phyloP scores from a whole-genome alignment of 2,888 invertebrate species.

The Graphium colonna region DNA sequence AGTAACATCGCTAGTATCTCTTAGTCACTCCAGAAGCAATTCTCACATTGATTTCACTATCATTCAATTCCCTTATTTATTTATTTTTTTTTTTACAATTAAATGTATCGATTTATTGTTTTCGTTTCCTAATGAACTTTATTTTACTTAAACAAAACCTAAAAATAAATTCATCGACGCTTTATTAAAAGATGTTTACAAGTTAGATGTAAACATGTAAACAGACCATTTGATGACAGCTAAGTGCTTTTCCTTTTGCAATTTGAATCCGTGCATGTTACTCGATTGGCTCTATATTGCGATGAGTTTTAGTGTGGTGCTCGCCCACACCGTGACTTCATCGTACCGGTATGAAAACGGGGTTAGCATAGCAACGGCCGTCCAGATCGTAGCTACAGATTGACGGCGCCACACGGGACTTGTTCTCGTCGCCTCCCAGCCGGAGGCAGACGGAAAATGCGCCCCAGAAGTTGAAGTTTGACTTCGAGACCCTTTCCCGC shows the following conservation, averaged over 20 bases:
- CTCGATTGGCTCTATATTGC: not conserved
- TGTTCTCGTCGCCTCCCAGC: constrained; percentile 49
- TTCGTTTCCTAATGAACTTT: not conserved
- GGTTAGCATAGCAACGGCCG: constrained; percentile 62
- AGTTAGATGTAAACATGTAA: not conserved
- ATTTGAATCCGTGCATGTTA: not conserved
- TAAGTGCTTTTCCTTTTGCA: not conserved
- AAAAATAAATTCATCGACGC: too few relatives aligned
- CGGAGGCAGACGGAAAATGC: constrained; percentile 43
- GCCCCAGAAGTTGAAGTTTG: constrained; percentile 27
- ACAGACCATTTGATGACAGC: not conserved
- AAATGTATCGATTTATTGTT: not conserved
- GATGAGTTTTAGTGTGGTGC: not conserved
- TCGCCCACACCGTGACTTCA: constrained; percentile 37
- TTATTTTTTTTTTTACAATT: not conserved
- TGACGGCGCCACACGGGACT: constrained; percentile 56
- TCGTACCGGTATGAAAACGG: constrained; percentile 58
- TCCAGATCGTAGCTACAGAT: constrained; percentile 53
- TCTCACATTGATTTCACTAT: too few relatives aligned
- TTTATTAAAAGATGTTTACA: not conserved
- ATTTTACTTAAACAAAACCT: too few relatives aligned
- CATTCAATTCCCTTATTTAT: too few relatives aligned
- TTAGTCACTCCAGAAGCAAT: too few relatives aligned
- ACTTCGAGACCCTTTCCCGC: constrained; percentile 30
- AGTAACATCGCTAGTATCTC: too few relatives aligned